A percentile compares a stretch with the other conserved stretches of the same genome.
Conservation (phyloP, 2,888 invertebrate genomes). For the Drosophila borborema region DNA sequence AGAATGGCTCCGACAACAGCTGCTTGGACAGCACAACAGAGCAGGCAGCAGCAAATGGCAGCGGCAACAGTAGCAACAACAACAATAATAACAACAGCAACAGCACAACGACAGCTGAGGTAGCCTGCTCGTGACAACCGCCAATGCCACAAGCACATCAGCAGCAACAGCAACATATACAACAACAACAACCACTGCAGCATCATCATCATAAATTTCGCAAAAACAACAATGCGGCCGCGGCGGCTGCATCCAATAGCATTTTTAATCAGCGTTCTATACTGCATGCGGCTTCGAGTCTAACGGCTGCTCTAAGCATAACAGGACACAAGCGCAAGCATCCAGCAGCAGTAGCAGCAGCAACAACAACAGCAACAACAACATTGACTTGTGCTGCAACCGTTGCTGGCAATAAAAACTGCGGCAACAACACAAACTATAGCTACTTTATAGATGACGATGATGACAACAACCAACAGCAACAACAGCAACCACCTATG, state of each 20-base stretch:
- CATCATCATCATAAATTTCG: slow-evolving; percentile 82
- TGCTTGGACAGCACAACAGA: slow-evolving; percentile 49
- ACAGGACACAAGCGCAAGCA: slow-evolving; percentile 77
- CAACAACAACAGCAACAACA: slow-evolving; percentile 27
- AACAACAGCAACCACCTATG: slow-evolving; percentile 35
- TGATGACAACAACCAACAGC: slow-evolving; percentile 37
- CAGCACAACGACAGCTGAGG: slow-evolving; percentile 80
- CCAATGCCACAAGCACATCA: slow-evolving; percentile 61
- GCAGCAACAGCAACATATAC: slow-evolving; percentile 43
- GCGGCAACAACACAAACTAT: slow-evolving; percentile 40
- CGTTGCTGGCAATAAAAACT: slow-evolving; percentile 46
- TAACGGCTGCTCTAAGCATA: slow-evolving; percentile 77
- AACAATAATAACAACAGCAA: slow-evolving; percentile 53
- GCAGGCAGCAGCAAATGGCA: slow-evolving; percentile 47
- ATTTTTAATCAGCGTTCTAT: slow-evolving; percentile 82
- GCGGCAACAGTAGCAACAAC: slow-evolving; percentile 44
- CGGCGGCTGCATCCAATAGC: slow-evolving; percentile 83
- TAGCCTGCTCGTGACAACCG: slow-evolving; percentile 85
- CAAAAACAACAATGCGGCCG: slow-evolving; percentile 83
- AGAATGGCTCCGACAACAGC: slow-evolving; percentile 59
- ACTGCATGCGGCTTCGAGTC: slow-evolving; percentile 74
- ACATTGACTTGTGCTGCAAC: slow-evolving; percentile 43
- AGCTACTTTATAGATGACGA: slow-evolving; percentile 61
- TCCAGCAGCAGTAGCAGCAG: slow-evolving; percentile 21
- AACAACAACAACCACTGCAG: slow-evolving; percentile 46